Evolutionary conservation across 2,113 vertebrate genomes (phyloP).

Genomic region (Candoia aspera): DNA sequence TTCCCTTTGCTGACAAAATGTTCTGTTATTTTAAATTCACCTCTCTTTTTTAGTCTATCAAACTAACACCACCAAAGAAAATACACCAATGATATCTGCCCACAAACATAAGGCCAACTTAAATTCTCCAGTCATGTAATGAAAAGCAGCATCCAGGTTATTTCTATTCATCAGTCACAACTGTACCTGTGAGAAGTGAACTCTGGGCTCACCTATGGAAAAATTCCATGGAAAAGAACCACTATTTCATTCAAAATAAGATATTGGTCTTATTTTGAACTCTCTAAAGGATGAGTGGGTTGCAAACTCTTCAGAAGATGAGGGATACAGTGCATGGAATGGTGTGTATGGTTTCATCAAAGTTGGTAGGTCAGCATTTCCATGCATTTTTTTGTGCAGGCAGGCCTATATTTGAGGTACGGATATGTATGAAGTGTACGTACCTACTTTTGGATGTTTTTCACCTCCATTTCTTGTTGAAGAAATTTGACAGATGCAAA

Average conservation of each 20-base stretch:
- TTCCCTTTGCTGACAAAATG: slow-evolving; percentile 32
- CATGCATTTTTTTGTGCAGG: not conserved
- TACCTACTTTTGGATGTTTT: not conserved
- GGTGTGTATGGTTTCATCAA: not conserved
- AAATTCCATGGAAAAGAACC: not conserved
- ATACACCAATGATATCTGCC: slow-evolving; percentile 25
- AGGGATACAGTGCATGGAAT: not conserved
- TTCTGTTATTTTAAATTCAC: slow-evolving; percentile 38
- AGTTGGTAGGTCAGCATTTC: not conserved
- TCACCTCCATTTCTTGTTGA: not conserved
- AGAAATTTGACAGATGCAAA: not conserved
- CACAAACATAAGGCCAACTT: slow-evolving; percentile 47
- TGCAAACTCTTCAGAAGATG: not conserved
- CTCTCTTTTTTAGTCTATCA: slow-evolving; percentile 80
- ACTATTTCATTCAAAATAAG: not conserved
- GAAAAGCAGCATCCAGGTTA: not conserved
- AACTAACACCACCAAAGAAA: slow-evolving; percentile 35
- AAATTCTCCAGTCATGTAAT: not conserved
- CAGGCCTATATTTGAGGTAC: not conserved
- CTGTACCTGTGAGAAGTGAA: not conserved
- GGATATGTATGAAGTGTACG: not conserved
- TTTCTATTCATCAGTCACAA: not conserved
- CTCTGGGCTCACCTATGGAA: not conserved
- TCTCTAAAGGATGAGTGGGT: not conserved
- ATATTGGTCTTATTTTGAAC: not conserved